phyloP scores from a whole-genome alignment of 2,113 vertebrate genomes.

The Alligator sinensis region DNA sequence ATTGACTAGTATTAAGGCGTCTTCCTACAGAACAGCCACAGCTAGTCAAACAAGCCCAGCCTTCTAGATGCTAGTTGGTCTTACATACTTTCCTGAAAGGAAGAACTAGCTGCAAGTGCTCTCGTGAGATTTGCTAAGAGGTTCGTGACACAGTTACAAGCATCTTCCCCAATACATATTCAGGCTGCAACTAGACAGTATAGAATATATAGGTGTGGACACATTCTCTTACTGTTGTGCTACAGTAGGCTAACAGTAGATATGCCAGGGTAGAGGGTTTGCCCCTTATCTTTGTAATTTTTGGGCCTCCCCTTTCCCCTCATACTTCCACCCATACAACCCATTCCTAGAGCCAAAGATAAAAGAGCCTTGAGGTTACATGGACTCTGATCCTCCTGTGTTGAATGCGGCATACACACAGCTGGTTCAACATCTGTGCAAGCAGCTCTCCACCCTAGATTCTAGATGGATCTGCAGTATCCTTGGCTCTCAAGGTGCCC shows the following conservation, averaged over 20 bases:
- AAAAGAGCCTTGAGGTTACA: not conserved
- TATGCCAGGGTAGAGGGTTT: not conserved
- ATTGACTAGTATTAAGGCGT: constrained; percentile 18
- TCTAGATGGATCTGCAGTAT: not conserved
- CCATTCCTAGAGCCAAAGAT: not conserved
- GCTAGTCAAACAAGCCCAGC: not conserved
- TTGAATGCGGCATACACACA: not conserved
- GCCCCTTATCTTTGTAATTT: not conserved
- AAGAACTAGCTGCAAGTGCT: not conserved
- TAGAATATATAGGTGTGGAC: constrained; percentile 46
- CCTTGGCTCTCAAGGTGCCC: not conserved
- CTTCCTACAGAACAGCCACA: not conserved
- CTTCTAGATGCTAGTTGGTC: not conserved
- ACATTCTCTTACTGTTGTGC: constrained; percentile 17
- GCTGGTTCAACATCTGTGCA: not conserved
- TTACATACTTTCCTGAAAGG: not conserved
- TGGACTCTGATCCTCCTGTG: not conserved
- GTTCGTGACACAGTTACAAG: not conserved
- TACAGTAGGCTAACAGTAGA: constrained; percentile 38
- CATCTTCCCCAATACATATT: rapidly evolving
- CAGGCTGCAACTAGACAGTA: not conserved
- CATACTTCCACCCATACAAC: constrained; percentile 41
- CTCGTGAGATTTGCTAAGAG: not conserved
- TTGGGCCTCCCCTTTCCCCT: constrained; percentile 7
- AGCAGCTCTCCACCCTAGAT: not conserved